phyloP scores from a whole-genome alignment of 1,140 invertebrate species.

The Hydropsyche tenuis region DNA sequence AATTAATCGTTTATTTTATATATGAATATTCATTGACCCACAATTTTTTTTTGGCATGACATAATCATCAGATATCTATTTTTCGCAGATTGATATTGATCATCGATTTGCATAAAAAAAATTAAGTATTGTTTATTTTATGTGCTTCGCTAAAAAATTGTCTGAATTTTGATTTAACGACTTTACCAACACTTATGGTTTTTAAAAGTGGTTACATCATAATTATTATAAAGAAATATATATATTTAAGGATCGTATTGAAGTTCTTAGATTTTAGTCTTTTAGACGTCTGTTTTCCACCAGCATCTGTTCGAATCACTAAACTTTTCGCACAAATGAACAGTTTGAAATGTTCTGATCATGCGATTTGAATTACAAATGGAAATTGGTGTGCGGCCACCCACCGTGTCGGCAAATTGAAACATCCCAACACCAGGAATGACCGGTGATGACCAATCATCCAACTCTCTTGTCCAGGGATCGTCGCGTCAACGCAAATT shows the following conservation, averaged over 20 bases:
- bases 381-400: constrained; percentile 35
- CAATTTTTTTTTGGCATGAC: background rate
- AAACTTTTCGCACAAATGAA: background rate
- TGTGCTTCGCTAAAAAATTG: too few relatives aligned
- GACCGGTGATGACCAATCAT: background rate
- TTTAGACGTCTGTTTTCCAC: too few relatives aligned
- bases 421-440: constrained; percentile 34
- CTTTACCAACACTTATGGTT: too few relatives aligned
- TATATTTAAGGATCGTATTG: too few relatives aligned
- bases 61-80: background rate
- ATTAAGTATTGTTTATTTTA: background rate
- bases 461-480: constrained; percentile 8
- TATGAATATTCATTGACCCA: background rate
- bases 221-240: too few relatives aligned
- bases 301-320: too few relatives aligned
- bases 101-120: background rate
- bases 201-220: too few relatives aligned
- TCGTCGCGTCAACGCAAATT: background rate
- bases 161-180: too few relatives aligned
- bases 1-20: background rate
- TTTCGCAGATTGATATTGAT: background rate
- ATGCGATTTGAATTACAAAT: constrained; percentile 49
- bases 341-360: constrained; percentile 11
- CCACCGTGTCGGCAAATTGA: constrained; percentile 43
- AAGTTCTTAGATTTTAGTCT: too few relatives aligned